phyloP scores from a whole-genome alignment of 2,113 vertebrate species.

The Pipa parva region DNA sequence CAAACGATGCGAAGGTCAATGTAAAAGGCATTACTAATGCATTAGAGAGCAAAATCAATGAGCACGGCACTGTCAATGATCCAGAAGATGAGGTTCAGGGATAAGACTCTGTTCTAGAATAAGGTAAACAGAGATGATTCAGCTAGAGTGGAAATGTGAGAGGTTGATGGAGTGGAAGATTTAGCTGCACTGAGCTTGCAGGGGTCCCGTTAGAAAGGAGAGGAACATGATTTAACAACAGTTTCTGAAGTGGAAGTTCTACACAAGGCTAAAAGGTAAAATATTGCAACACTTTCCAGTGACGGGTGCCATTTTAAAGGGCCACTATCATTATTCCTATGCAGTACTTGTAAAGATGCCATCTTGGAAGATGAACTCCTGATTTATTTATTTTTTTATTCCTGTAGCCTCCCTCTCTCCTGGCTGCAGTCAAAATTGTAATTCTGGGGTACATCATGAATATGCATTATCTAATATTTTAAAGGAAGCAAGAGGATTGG shows the following conservation, averaged over 20 bases:
- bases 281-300: too few species aligned
- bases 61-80: constrained; percentile 20
- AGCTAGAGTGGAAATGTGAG: constrained; percentile 34
- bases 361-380: too few species aligned
- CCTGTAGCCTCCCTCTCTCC: too few species aligned
- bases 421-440: too few species aligned
- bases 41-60: constrained; percentile 40
- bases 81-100: constrained; percentile 33
- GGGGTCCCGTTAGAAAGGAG: neutral
- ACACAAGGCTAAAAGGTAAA: neutral
- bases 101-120: constrained; percentile 10
- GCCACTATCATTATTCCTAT: too few species aligned
- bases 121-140: constrained; percentile 40
- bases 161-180: constrained; percentile 15
- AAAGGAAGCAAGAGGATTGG: too few species aligned
- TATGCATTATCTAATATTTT: too few species aligned
- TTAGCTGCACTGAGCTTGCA: neutral
- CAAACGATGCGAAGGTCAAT: constrained; percentile 37
- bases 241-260: neutral
- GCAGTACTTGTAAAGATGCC: too few species aligned
- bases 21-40: constrained; percentile 42
- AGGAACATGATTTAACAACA: neutral
- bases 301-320: too few species aligned
- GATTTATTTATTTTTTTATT: too few species aligned
- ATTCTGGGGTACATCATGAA: too few species aligned